Evolutionary conservation across 2,888 invertebrate species (phyloP).

Genomic region (Torymus aiolomorphi): DNA sequence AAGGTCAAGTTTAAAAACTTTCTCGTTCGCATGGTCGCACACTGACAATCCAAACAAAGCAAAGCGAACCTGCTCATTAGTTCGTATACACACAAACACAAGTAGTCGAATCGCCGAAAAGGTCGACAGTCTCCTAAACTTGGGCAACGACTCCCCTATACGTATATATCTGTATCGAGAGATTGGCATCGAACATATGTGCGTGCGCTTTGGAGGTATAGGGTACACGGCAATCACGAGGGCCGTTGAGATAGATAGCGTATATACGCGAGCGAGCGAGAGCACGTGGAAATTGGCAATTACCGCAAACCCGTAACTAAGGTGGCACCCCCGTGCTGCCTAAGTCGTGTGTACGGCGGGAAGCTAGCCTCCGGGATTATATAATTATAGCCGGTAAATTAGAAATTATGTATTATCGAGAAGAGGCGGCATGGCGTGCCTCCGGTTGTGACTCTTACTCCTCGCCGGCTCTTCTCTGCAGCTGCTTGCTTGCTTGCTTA

Average conservation of each 20-base stretch:
- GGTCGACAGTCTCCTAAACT: not conserved
- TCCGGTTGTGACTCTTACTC: slow-evolving; percentile 39
- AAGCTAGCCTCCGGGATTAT: slow-evolving; percentile 52
- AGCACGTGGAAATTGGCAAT: slow-evolving; percentile 71
- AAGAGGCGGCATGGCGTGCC: slow-evolving; percentile 49
- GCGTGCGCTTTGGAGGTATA: not conserved
- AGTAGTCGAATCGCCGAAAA: not conserved
- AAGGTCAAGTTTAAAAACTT: slow-evolving; percentile 25
- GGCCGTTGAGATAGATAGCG: not conserved
- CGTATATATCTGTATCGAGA: too few species aligned
- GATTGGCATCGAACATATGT: slow-evolving; percentile 10
- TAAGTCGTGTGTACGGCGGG: slow-evolving; percentile 54
- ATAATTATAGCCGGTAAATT: slow-evolving; percentile 65
- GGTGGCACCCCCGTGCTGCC: slow-evolving; percentile 56
- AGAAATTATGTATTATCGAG: slow-evolving; percentile 67
- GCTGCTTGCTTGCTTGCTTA: slow-evolving; percentile 14
- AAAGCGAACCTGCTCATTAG: slow-evolving; percentile 40
- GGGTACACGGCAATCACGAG: not conserved
- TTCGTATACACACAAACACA: not conserved
- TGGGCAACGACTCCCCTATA: too few species aligned
- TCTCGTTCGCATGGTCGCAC: too few species aligned
- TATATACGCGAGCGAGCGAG: not conserved
- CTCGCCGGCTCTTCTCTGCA: slow-evolving; percentile 6
- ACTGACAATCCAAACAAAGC: too few species aligned
- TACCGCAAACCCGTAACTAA: slow-evolving; percentile 70